Evolutionary conservation across 2,113 vertebrate species (phyloP).

Genomic region (Caranx ignobilis): DNA sequence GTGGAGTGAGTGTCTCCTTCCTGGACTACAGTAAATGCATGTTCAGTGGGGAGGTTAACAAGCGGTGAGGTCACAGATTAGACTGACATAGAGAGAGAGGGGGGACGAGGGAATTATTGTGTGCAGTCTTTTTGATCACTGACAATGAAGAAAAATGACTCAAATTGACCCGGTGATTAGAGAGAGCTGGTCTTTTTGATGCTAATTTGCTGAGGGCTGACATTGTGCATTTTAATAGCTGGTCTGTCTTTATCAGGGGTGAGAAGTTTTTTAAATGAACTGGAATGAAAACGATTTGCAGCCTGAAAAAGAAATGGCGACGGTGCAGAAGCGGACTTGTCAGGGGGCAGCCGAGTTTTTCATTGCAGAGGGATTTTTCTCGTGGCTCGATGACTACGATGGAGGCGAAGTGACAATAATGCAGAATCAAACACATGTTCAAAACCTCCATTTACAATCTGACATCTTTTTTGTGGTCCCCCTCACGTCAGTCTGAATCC

Average conservation of each 20-base stretch:
- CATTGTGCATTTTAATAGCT: slow-evolving; percentile 42
- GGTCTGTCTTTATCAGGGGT: slow-evolving; percentile 5
- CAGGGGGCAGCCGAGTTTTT: background rate
- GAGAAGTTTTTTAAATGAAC: slow-evolving; percentile 32
- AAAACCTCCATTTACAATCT: slow-evolving; percentile 6
- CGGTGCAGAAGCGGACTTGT: slow-evolving; percentile 9
- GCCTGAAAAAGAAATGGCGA: background rate
- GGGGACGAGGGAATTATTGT: background rate
- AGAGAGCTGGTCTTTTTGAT: slow-evolving; percentile 18
- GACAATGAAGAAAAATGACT: slow-evolving; percentile 24
- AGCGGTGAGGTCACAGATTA: slow-evolving; percentile 15
- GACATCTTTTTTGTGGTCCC: background rate
- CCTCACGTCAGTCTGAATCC: slow-evolving; percentile 6
- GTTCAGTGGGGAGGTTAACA: slow-evolving; percentile 25
- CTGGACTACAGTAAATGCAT: slow-evolving; percentile 17
- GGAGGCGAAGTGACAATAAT: background rate
- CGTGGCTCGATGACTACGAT: background rate
- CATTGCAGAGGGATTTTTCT: background rate
- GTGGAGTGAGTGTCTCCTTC: background rate
- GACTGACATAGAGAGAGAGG: background rate
- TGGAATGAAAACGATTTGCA: slow-evolving; percentile 28
- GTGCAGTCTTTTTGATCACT: background rate
- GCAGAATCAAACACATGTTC: background rate
- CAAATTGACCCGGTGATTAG: slow-evolving; percentile 43
- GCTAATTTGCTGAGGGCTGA: slow-evolving; percentile 32